Evolutionary conservation across 2,113 vertebrate species (phyloP).

Genomic region (Xiphorhynchus elegans): DNA sequence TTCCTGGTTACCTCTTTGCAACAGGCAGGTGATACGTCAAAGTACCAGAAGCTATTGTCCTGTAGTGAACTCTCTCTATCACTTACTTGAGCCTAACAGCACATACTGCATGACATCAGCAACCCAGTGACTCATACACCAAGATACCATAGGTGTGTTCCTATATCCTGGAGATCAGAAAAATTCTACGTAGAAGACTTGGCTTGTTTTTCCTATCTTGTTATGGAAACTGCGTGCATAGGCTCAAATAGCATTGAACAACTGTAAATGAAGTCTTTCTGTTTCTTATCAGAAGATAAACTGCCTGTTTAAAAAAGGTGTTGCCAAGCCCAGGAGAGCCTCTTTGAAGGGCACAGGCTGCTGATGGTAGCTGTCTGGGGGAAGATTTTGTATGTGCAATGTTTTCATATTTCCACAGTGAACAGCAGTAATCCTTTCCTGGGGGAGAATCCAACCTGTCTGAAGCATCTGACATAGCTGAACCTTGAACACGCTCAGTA

Average conservation of each 20-base stretch:
- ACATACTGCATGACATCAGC: slow-evolving; percentile 35
- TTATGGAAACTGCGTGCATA: slow-evolving; percentile 28
- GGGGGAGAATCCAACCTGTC: neutral
- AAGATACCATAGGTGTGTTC: slow-evolving; percentile 57
- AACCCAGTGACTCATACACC: slow-evolving; percentile 56
- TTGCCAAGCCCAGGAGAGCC: neutral
- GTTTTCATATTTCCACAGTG: neutral
- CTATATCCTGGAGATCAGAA: slow-evolving; percentile 44
- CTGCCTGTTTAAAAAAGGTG: slow-evolving; percentile 52
- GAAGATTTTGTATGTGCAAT: neutral
- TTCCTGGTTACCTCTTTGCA: neutral
- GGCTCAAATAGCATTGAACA: neutral
- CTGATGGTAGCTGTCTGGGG: neutral
- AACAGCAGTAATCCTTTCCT: neutral
- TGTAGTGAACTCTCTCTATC: slow-evolving; percentile 40
- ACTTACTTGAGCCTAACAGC: neutral
- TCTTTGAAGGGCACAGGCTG: slow-evolving; percentile 4
- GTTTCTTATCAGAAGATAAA: slow-evolving; percentile 57
- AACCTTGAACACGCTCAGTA: neutral
- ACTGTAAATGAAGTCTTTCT: slow-evolving; percentile 45
- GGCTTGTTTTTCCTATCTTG: slow-evolving; percentile 22
- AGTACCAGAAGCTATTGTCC: slow-evolving; percentile 3
- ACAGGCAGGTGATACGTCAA: neutral
- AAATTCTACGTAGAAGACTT: slow-evolving; percentile 28
- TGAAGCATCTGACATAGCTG: neutral